Percentiles rank a stretch among this genome's conserved stretches.
phyloP scores from a whole-genome alignment of 2,888 invertebrate species.

The Parnassius glacialis region DNA sequence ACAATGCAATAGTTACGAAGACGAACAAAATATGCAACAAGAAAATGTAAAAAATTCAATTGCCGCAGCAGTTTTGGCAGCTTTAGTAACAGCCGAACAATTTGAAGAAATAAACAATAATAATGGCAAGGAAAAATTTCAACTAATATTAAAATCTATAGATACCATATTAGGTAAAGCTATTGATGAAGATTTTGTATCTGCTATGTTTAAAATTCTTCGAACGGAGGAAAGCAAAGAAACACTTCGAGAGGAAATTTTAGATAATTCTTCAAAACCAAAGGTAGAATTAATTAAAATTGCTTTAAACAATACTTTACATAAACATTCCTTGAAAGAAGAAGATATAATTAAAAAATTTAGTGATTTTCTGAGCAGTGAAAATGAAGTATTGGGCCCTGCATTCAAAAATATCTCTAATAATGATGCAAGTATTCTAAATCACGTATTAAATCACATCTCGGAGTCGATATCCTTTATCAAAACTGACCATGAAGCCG shows the following conservation, averaged over 20 bases:
- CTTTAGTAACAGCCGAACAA: conserved; percentile 74
- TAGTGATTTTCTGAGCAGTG: conserved; percentile 82
- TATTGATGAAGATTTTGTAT: conserved; percentile 71
- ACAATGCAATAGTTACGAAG: conserved; percentile 40
- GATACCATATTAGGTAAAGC: conserved; percentile 74
- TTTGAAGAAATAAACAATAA: conserved; percentile 75
- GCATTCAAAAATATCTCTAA: conserved; percentile 85
- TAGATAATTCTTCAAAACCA: conserved; percentile 75
- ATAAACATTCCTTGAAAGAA: conserved; percentile 72
- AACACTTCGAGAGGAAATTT: conserved; percentile 69
- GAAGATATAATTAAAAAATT: conserved; percentile 83
- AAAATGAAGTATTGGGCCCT: conserved; percentile 80
- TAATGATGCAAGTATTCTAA: conserved; percentile 81
- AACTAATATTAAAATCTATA: conserved; percentile 74
- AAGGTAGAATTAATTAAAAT: conserved; percentile 84
- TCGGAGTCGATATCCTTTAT: conserved; percentile 82
- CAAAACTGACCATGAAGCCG: conserved; percentile 83
- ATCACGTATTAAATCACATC: conserved; percentile 81
- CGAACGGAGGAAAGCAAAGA: conserved; percentile 77
- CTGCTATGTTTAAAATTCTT: conserved; percentile 72
- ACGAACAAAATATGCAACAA: conserved; percentile 58
- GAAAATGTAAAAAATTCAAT: conserved; percentile 79
- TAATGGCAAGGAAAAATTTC: conserved; percentile 74
- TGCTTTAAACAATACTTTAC: conserved; percentile 68
- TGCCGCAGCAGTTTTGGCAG: conserved; percentile 75